These are phyloP conservation scores for Brachionus sp. DNA, from an alignment of 1,140 invertebrate genomes.

Conservation along the genomic window DNA sequence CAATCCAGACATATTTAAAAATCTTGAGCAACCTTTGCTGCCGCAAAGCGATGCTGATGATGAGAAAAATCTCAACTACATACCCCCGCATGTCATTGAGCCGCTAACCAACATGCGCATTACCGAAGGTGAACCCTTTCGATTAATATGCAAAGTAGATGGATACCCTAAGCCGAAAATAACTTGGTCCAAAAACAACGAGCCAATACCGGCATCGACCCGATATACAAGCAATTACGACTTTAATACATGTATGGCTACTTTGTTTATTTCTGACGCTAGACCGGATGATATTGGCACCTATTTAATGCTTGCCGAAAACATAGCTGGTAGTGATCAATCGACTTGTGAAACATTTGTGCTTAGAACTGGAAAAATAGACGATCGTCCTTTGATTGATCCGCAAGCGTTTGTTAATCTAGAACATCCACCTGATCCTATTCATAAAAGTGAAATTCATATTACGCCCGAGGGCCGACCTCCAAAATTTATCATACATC, in stretches of 20 bases:
- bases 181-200: constrained; percentile 23
- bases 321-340: constrained; percentile 15
- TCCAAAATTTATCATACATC: constrained; percentile 7
- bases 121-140: constrained; percentile 26
- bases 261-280: neutral
- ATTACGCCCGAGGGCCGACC: neutral
- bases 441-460: constrained; percentile 66
- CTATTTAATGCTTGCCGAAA: constrained; percentile 22
- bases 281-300: neutral
- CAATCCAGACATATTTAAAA: constrained; percentile 42
- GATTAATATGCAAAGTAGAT: constrained; percentile 25
- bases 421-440: constrained; percentile 72
- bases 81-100: constrained; percentile 38
- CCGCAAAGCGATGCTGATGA: neutral
- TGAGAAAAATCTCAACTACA: neutral
- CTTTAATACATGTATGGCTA: constrained; percentile 3
- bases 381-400: constrained; percentile 36
- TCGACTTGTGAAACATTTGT: constrained; percentile 22
- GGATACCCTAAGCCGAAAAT: constrained; percentile 44
- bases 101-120: neutral
- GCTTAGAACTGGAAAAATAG: neutral
- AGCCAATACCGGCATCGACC: constrained; percentile 26
- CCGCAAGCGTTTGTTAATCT: constrained; percentile 26
- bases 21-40: neutral
- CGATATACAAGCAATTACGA: constrained; percentile 9